Evolutionary conservation across 2,888 invertebrate genomes (phyloP), one percentile per base, ranked within the genome.

Genomic region (Eupithecia subfuscata): DNA sequence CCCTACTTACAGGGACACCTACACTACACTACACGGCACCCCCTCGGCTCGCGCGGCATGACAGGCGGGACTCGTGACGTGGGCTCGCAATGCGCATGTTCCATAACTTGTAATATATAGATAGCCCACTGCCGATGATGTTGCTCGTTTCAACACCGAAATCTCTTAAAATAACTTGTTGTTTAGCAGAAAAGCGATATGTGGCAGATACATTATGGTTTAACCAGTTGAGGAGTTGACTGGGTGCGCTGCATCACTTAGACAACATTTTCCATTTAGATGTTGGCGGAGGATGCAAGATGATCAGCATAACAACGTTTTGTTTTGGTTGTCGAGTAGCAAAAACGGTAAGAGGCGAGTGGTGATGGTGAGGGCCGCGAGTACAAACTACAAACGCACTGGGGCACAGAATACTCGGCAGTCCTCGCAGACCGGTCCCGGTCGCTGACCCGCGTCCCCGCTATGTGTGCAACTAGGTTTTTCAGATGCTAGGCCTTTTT

Each of bases 381-480:
- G 43, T 43, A 60, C 25, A 9, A 52, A 52, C 52, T 52, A 52
- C 52, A 25, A 25, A 22, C 43, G 64, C 43, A 40, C 68, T 12
- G 43, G 3, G 68, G 8, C 68, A 22, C 43, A 64, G 64, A 22
- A 37, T 60, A 70, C 65, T 7, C 43, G 73, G 60, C 65, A 75
- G 71, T 70, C 1, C 52, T 22, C 88, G 87, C 87, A 81, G 90
- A 93, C 93, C 93, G 93, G 93, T 92, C 90, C 82, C 82, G 92
- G 92, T 89, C 90, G 85, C 69, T 84, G 89, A 91, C 90, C 92
- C 85, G 88, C 84, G 84, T 74, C 88, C 85, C 85, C 87, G 87
- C 88, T 87, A 88, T 86, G 84, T 87, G 84, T 85, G 85, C 85
- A 85, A 87, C 88, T 90, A 89, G 90, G 87, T 86, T 89, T 88